A percentile compares a stretch with the other conserved stretches of the same genome.
These are phyloP conservation scores for Lordiphosa collinella DNA, from an alignment of 1,140 invertebrate genomes.

Conservation along the genomic window DNA sequence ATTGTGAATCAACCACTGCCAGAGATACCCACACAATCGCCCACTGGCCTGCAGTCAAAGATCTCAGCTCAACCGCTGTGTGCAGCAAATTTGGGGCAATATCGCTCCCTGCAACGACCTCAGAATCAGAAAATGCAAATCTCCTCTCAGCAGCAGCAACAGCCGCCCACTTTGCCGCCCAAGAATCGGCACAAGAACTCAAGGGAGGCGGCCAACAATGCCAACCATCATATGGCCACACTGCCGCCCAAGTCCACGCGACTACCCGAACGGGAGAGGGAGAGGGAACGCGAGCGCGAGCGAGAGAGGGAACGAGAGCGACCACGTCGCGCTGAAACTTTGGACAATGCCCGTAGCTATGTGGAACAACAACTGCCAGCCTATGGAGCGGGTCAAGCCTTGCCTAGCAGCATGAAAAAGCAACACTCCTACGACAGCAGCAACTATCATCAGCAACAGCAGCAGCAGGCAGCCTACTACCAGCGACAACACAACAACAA, in stretches of 20 bases:
- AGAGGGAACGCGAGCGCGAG: constrained; percentile 36
- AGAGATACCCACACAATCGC: constrained; percentile 66
- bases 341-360: constrained; percentile 73
- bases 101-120: constrained; percentile 74
- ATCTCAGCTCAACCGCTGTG: constrained; percentile 75
- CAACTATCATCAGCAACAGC: constrained; percentile 64
- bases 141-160: constrained; percentile 44
- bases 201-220: constrained; percentile 53
- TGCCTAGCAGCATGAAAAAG: constrained; percentile 65
- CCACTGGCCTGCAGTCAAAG: constrained; percentile 51
- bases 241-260: constrained; percentile 60
- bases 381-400: constrained; percentile 26
- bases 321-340: constrained; percentile 57
- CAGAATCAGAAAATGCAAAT: constrained; percentile 48
- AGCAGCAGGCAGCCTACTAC: constrained; percentile 51
- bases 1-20: constrained; percentile 78
- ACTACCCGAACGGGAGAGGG: constrained; percentile 34
- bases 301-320: constrained; percentile 44
- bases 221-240: constrained; percentile 65
- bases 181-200: constrained; percentile 74
- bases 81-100: constrained; percentile 72
- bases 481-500: constrained; percentile 68
- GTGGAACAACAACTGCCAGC: constrained; percentile 50
- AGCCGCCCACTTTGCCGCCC: constrained; percentile 73
- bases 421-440: constrained; percentile 75